Base-by-base conservation (phyloP, 2,113 vertebrate species). In the Bothrops jararaca region DNA sequence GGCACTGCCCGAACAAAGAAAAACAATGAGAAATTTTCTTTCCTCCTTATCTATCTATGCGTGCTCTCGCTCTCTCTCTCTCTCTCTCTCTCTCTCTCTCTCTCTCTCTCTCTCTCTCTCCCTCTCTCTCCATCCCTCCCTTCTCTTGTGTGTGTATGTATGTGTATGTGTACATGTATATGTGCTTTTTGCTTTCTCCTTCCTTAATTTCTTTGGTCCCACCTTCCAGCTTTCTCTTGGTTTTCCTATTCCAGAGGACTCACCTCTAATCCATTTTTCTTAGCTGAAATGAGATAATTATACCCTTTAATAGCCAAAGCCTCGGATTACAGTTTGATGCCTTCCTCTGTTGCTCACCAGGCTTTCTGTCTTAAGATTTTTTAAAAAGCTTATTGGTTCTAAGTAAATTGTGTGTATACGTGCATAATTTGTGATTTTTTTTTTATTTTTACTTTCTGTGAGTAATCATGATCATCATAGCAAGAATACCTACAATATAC, bases 1-100 rank as follows among this genome's bases (percentile, higher is more conserved):
- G 74, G 74, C 34, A 80, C 34, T 42, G 34, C 22, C 74, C 74
- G 34, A 80, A 42, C 1, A 80, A 80, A 80, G 34, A 42, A 22
- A 80, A 80, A 80, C 74, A 80, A 80, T 80, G 74, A 80, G 34
- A 80, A 80, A 9, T 80, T 80, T 42, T 80, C 29, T 22, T 80
- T 23, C n/a, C 20, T 80, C 34, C 18, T 80, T 80, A 39, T 80
- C 74, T 42, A 42, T 22, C 74, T 80, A 3, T 80, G 20, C 3
- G 3, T 3, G 13, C 0, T 50, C 48, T 48, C 7, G 1, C 48
- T 1, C 48, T 48, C 48, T 8, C 13, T 3, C 12, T 15, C 3
- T 54, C 3, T 45, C 1, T 12, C 26, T 64, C 1, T 10, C 9
- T 60, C 9, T 10, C 26, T 64, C 26, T 1, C 53, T 54, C 6